Percentiles rank a stretch among this genome's conserved stretches.
Conservation (phyloP, 2,888 invertebrate genomes). For the Gisinianus flammeolus region DNA sequence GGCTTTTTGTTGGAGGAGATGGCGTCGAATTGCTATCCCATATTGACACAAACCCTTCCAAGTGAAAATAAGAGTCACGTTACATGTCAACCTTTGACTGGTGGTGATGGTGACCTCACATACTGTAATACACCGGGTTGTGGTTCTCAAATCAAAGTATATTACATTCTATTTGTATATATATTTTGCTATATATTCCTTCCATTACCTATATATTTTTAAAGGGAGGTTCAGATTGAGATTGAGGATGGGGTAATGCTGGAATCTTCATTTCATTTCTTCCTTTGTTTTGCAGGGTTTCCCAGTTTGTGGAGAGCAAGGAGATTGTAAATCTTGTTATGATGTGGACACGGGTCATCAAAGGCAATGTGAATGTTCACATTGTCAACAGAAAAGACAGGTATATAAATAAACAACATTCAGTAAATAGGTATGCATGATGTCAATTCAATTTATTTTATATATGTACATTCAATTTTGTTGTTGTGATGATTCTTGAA, state of each 20-base stretch:
- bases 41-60: slow-evolving; percentile 45
- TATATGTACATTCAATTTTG: too few relatives aligned
- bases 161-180: not conserved
- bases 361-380: slow-evolving; percentile 53
- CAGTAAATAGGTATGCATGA: too few relatives aligned
- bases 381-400: slow-evolving; percentile 42
- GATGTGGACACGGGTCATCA: slow-evolving; percentile 55
- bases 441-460: too few relatives aligned
- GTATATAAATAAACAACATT: slow-evolving; percentile 10
- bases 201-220: too few relatives aligned
- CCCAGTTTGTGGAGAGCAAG: slow-evolving; percentile 16
- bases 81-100: not conserved
- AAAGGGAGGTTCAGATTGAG: too few relatives aligned
- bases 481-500: slow-evolving; percentile 4
- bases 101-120: not conserved
- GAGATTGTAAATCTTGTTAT: slow-evolving; percentile 42
- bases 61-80: slow-evolving; percentile 53
- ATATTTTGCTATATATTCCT: too few relatives aligned
- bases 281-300: slow-evolving; percentile 24
- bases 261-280: too few relatives aligned
- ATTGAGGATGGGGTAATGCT: too few relatives aligned
- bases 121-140: not conserved
- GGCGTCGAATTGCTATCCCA: slow-evolving; percentile 41
- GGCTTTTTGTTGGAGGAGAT: not conserved
- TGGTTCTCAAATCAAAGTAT: not conserved